Evolutionary conservation across 2,888 invertebrate species (phyloP), one percentile per base, ranked within the genome.

Genomic region (Teleiodes luculella): DNA sequence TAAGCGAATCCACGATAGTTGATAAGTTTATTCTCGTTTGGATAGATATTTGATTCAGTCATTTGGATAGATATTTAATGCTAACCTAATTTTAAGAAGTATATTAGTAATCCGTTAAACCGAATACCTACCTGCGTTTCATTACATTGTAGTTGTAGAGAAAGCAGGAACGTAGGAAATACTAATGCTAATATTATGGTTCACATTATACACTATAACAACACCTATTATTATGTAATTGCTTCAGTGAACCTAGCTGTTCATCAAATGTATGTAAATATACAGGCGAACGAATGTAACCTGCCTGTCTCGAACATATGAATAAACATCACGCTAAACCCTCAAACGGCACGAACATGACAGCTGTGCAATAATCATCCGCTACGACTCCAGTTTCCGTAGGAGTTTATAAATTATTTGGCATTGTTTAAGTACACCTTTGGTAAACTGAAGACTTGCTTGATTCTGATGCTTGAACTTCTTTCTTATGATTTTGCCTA

Each of bases 281-380:
- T 41, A 41, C 59, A 50, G 63, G 60, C 62, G 64, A 67, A 67
- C 54, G 63, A 39, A 33, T 45, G 63, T 67, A 70, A 71, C 68
- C 70, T 76, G 74, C 77, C 74, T 71, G 71, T 71, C 70, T 66
- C 72, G 65, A 71, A 77, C 80, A 81, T 83, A 83, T 83, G 83
- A 83, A 86, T 83, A 86, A 80, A 82, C 80, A 81, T 83, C 80
- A 86, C 86, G 87, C 86, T 82, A 76, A 85, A 80, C 78, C 81
- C 67, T 73, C 70, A 69, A 70, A 72, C 35, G 66, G 68, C 60
- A 61, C 59, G 59, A 66, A 66, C 66, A 64, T 67, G 62, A 65
- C 63, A 59, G 60, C 61, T 59, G 57, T 64, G 54, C 69, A 73
- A 65, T 70, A 66, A 70, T 64, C 57, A 67, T 67, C 63, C 59